Evolutionary conservation across 2,888 invertebrate genomes (phyloP), one percentile per base, ranked within the genome.

Genomic region (Melinopterus prodromus): DNA sequence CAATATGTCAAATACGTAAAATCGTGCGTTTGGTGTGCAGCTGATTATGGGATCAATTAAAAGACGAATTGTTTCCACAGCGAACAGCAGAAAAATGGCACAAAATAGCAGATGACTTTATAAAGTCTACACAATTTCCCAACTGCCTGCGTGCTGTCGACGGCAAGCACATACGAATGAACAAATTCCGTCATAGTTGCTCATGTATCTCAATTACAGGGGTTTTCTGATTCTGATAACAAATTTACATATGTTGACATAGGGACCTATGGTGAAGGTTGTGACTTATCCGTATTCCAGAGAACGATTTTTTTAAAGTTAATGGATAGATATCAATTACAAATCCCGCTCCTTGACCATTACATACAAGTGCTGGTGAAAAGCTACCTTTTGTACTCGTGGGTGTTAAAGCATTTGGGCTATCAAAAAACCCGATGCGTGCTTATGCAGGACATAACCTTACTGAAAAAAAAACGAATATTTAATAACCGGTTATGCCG

Each of bases 11-110:
- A 78, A 86, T 88, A n/a, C 78, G 82, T 80, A 78, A 78, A 70
- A 86, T 86, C 70, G 85, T 87, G n/a, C 80, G 81, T 36, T 84
- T 86, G 82, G 86, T 87, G 71, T 87, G 87, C 82, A 71, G 71
- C 75, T 83, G 80, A 5, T 37, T 77, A 53, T 77, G 77, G 77
- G 26, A 38, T 14, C 15, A 16, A 16, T 16, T 77, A 26, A 77
- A 77, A 69, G 69, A 53, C 16, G 77, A 77, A 77, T 69, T 37
- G 6, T 14, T 77, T 26, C 77, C 77, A 69, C 53, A 77, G 26
- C 77, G 69, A 16, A 53, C 77, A 69, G 69, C 15, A 12, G 69
- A 77, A 77, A 77, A 69, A 77, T 77, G 9, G 16, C n/a, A n/a
- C n/a, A n/a, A n/a, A n/a, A n/a, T n/a, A n/a, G n/a, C 69, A 16